phyloP scores from a whole-genome alignment of 2,113 vertebrate genomes.

The Corythaeola cristata region DNA sequence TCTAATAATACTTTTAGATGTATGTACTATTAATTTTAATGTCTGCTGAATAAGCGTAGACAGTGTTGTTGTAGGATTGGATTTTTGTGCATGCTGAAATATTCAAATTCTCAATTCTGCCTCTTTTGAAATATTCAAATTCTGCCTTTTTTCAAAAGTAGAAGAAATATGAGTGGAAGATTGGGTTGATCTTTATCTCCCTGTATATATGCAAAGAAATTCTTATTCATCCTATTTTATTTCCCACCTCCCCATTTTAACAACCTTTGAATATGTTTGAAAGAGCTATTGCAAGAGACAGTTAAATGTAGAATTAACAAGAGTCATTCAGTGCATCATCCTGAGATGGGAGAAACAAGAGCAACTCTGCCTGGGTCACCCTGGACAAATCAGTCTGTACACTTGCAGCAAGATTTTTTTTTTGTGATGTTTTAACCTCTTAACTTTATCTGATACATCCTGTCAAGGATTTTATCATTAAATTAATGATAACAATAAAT shows the following conservation, averaged over 20 bases:
- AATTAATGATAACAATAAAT: background rate
- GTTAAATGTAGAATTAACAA: background rate
- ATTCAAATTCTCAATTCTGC: background rate
- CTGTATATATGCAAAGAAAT: background rate
- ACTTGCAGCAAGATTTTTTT: background rate
- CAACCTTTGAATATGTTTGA: background rate
- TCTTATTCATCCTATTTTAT: background rate
- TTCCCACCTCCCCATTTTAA: background rate
- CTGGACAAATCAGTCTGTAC: background rate
- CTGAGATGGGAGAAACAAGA: background rate
- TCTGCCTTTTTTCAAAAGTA: conserved; percentile 2
- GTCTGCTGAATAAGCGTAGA: background rate
- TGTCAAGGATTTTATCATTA: background rate
- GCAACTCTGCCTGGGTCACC: background rate
- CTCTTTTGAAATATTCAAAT: background rate
- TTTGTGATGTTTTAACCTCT: background rate
- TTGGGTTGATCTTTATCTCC: background rate
- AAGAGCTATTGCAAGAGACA: background rate
- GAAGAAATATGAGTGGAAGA: background rate
- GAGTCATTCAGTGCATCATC: background rate
- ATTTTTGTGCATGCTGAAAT: background rate
- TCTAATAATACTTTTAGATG: background rate
- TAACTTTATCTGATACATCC: background rate
- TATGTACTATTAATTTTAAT: background rate
- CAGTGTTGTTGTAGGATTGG: background rate